Evolutionary conservation across 2,888 invertebrate genomes (phyloP).

Genomic region (Antheraea assamensis): DNA sequence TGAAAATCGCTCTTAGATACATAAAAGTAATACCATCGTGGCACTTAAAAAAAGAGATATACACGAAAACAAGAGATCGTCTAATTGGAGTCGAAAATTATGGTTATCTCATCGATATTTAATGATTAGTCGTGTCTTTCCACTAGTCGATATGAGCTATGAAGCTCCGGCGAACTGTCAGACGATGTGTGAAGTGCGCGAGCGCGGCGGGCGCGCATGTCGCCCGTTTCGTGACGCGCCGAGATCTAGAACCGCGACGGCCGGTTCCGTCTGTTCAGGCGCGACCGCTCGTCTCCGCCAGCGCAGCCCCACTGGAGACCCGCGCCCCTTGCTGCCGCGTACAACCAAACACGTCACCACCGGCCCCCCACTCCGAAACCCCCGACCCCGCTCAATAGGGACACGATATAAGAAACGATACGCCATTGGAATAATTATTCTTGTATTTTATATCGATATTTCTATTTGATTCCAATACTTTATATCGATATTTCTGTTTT

Average conservation of each 20-base stretch:
- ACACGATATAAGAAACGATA: background rate
- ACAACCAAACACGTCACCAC: slow-evolving; percentile 51
- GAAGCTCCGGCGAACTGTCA: slow-evolving; percentile 46
- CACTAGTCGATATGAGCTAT: slow-evolving; percentile 18
- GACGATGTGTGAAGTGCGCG: slow-evolving; percentile 48
- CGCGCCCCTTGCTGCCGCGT: slow-evolving; percentile 56
- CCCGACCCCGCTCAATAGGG: slow-evolving; percentile 26
- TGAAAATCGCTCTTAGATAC: too few species aligned
- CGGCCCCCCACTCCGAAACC: slow-evolving; percentile 28
- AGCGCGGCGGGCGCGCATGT: slow-evolving; percentile 28
- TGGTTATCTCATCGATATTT: background rate
- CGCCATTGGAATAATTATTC: background rate
- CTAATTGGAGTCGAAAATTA: background rate
- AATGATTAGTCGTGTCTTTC: background rate
- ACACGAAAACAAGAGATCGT: background rate
- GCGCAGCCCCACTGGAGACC: slow-evolving; percentile 56
- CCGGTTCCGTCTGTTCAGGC: slow-evolving; percentile 40
- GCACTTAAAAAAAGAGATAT: background rate
- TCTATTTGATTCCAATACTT: background rate
- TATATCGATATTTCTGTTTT: background rate
- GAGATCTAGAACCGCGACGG: slow-evolving; percentile 28
- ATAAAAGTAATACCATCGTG: background rate
- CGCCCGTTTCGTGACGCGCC: slow-evolving; percentile 27
- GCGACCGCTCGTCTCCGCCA: slow-evolving; percentile 68
- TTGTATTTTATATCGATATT: background rate